Percentiles rank a stretch among this genome's conserved stretches.
These are phyloP conservation scores for Corythornis madagascariensis DNA, from an alignment of 2,113 vertebrate genomes.

Conservation along the genomic window DNA sequence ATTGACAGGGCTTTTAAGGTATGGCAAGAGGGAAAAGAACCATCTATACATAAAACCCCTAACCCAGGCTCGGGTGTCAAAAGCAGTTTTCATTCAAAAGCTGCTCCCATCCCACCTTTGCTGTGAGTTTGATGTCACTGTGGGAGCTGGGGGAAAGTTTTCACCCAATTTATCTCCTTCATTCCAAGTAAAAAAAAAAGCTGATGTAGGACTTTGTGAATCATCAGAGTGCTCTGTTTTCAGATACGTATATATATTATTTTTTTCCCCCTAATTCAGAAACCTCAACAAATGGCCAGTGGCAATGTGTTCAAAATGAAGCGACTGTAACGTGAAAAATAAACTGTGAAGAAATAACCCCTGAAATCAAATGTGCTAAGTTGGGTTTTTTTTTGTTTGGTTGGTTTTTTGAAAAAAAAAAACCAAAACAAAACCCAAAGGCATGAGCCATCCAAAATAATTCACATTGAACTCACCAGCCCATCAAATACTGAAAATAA, in stretches of 20 bases:
- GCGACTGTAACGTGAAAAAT: neutral
- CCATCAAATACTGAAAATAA: neutral
- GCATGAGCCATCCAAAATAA: neutral
- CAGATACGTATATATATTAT: neutral
- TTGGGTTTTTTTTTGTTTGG: neutral
- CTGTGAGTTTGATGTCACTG: accelerated
- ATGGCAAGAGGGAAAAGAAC: neutral
- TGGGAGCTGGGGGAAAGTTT: neutral
- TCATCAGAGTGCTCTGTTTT: neutral
- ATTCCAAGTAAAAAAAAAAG: neutral
- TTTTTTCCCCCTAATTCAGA: neutral
- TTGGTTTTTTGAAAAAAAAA: neutral
- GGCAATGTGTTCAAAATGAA: slow-evolving; percentile 27
- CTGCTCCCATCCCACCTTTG: neutral
- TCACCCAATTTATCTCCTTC: neutral
- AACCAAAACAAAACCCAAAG: neutral
- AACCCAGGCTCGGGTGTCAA: neutral
- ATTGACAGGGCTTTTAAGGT: neutral
- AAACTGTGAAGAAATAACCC: slow-evolving; percentile 24
- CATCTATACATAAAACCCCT: neutral
- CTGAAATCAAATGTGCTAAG: neutral
- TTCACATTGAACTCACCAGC: neutral
- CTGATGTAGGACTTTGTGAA: neutral
- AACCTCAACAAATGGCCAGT: slow-evolving; percentile 12
- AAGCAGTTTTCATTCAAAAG: neutral